Evolutionary conservation across 2,888 invertebrate species (phyloP).

Genomic region (Chrysina gloriosa): DNA sequence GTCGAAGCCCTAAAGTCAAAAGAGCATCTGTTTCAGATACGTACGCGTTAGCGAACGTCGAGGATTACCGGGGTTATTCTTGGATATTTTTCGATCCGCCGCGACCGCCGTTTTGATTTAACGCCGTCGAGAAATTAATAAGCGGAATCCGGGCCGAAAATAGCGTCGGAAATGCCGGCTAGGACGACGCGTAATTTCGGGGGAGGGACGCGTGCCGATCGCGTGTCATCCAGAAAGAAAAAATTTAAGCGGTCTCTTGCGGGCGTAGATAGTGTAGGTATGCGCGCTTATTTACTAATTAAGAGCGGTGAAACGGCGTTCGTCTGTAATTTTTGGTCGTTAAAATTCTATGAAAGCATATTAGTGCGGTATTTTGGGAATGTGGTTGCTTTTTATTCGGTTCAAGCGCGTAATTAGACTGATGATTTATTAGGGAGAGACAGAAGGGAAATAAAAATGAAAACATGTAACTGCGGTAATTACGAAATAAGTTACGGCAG

Average conservation of each 20-base stretch:
- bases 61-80: background rate
- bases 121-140: slow-evolving; percentile 22
- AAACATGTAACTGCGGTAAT: too few relatives aligned
- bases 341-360: slow-evolving; percentile 32
- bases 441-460: too few relatives aligned
- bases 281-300: background rate
- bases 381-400: background rate
- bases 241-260: background rate
- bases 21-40: slow-evolving; percentile 25
- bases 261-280: background rate
- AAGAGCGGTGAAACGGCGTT: background rate
- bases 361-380: slow-evolving; percentile 17
- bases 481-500: too few relatives aligned
- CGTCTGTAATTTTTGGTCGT: slow-evolving; percentile 15
- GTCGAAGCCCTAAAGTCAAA: background rate
- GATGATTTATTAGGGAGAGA: slow-evolving; percentile 1
- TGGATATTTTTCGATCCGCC: slow-evolving; percentile 23
- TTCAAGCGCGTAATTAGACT: slow-evolving; percentile 4
- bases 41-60: background rate
- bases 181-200: background rate
- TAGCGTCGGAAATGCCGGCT: slow-evolving; percentile 8
- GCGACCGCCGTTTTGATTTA: slow-evolving; percentile 25
- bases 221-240: background rate
- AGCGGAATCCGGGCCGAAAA: slow-evolving; percentile 2
- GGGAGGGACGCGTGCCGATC: background rate